Conservation (phyloP, 2,113 vertebrate genomes). For the Asarcornis scutulata region DNA sequence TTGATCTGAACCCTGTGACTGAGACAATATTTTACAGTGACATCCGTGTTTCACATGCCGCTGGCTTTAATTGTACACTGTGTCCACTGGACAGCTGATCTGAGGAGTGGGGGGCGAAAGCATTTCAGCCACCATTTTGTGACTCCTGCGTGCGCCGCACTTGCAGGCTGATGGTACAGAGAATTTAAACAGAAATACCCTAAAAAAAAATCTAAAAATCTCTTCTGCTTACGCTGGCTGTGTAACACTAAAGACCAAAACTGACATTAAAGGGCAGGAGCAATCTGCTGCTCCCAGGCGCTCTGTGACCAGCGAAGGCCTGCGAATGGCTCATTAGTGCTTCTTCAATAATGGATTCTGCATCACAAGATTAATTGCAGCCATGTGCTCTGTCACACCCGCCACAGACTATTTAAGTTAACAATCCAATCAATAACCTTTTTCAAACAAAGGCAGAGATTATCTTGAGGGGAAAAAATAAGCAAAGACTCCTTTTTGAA, state of each 20-base stretch:
- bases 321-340: constrained; percentile 70
- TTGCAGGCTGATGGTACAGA: not conserved
- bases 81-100: not conserved
- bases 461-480: constrained; percentile 28
- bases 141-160: not conserved
- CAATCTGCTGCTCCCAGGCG: constrained; percentile 61
- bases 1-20: constrained; percentile 6
- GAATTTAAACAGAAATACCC: constrained; percentile 4
- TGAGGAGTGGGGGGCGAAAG: not conserved
- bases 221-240: not conserved
- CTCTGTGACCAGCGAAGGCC: constrained; percentile 66
- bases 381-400: constrained; percentile 64
- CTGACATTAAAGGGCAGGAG: constrained; percentile 58
- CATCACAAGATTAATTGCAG: constrained; percentile 71
- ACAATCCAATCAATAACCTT: constrained; percentile 73
- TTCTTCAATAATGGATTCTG: constrained; percentile 73
- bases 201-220: not conserved
- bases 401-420: constrained; percentile 70
- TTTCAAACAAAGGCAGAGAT: constrained; percentile 60
- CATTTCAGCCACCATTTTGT: not conserved
- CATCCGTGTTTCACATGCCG: constrained; percentile 12
- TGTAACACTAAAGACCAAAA: constrained; percentile 34
- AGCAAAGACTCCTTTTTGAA: constrained; percentile 4
- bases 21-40: constrained; percentile 2
- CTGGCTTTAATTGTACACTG: constrained; percentile 11